Evolutionary conservation across 1,140 invertebrate genomes (phyloP).

Genomic region (Caerostris darwini): DNA sequence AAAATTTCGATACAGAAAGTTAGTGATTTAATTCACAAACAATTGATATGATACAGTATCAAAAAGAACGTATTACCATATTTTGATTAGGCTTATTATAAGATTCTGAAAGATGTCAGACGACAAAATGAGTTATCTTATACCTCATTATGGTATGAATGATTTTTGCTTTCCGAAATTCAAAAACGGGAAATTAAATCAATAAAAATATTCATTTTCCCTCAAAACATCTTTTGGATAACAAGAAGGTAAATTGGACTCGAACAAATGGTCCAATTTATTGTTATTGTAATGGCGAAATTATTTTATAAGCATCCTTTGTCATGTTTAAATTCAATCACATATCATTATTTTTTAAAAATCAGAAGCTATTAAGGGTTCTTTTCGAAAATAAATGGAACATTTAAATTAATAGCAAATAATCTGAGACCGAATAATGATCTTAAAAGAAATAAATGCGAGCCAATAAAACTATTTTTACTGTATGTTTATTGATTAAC

Average conservation of each 20-base stretch:
- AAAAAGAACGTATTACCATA: not conserved
- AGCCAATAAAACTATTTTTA: too few relatives aligned
- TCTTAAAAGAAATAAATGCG: not conserved
- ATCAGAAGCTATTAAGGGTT: not conserved
- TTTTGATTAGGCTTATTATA: not conserved
- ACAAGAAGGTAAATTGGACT: not conserved
- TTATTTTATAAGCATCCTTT: not conserved
- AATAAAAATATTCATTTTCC: not conserved
- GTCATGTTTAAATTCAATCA: not conserved
- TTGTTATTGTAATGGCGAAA: not conserved
- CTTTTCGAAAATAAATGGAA: not conserved
- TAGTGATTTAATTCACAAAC: not conserved
- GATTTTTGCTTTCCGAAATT: not conserved
- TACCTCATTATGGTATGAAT: not conserved
- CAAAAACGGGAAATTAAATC: not conserved
- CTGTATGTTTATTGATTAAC: too few relatives aligned
- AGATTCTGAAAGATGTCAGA: not conserved
- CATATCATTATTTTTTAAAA: not conserved
- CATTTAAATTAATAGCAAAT: not conserved
- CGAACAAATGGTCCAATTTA: not conserved
- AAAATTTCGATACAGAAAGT: not conserved
- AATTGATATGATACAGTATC: not conserved
- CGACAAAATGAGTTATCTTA: not conserved
- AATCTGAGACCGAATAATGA: not conserved
- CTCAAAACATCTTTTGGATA: not conserved